Evolutionary conservation across 2,888 invertebrate species (phyloP), one percentile per base, ranked within the genome.

Genomic region (Amphiduros pacificus): DNA sequence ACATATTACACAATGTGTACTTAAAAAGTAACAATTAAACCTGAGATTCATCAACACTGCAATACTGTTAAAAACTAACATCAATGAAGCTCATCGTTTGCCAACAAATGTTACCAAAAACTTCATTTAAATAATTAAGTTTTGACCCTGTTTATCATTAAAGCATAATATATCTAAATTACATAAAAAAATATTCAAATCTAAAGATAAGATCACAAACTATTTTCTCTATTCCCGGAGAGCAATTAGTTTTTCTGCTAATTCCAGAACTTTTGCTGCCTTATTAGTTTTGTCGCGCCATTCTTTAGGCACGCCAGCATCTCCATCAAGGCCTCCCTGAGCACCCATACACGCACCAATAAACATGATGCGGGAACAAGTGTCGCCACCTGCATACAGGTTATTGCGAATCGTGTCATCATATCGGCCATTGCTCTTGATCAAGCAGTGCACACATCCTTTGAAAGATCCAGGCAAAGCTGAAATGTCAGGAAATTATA

Each of bases 341-440:
- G 56, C 56, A 4, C 44, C 56, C 48, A 56, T 27, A 28, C n/a
- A 22, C 17, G 56, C 56, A 14, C 56, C 56, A 26, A 56, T 44
- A 9, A 56, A 40, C 6, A n/a, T 14, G n/a, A 44, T 28, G 6
- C 56, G 26, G 26, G 44, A 24, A 20, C 56, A 56, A 29, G 36
- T 56, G 56, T 56, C 56, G 3, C 56, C 56, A 17, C 26, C 48
- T 2, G 56, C 56, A n/a, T 27, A 14, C 41, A 56, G 41, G 56
- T 40, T 27, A 20, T 22, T n/a, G 27, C 56, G 26, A 2, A 56
- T 48, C 2, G 56, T 44, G 28, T 24, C 22, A 2, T 40, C 44
- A 48, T 41, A 56, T 17, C 27, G 44, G 11, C 27, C 56, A 6
- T 28, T 48, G n/a, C 44, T 17, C 14, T 9, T 14, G n/a, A 28